These are phyloP conservation scores for Drosophila borealis DNA, from an alignment of 2,888 invertebrate species.

Conservation along the genomic window DNA sequence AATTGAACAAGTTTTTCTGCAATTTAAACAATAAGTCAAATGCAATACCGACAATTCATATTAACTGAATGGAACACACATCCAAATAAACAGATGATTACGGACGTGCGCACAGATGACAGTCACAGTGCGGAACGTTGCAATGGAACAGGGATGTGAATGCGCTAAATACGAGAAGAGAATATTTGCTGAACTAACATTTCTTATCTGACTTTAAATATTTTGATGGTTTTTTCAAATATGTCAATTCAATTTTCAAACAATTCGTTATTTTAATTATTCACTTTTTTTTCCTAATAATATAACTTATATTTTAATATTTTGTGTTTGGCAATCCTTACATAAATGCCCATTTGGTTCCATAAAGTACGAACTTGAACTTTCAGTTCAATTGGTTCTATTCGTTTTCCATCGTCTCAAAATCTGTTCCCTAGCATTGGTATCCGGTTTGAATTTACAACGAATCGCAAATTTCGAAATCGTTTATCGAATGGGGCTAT, in stretches of 20 bases:
- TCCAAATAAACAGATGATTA: conserved; percentile 24
- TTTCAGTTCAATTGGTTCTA: background rate
- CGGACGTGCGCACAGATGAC: conserved; percentile 32
- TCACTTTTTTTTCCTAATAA: background rate
- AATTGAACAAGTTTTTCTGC: background rate
- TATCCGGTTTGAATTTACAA: background rate
- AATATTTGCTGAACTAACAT: background rate
- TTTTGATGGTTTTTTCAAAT: conserved; percentile 9
- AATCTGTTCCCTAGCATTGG: background rate
- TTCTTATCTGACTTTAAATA: background rate
- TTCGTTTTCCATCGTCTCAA: background rate
- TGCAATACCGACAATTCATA: conserved; percentile 39
- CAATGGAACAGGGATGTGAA: conserved; percentile 42
- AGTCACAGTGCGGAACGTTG: conserved; percentile 21
- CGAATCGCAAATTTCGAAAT: background rate
- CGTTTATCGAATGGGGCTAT: background rate
- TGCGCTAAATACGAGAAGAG: background rate
- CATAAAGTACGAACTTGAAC: background rate
- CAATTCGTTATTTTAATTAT: background rate
- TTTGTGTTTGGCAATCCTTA: background rate
- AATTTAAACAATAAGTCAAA: conserved; percentile 24
- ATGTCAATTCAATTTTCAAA: background rate
- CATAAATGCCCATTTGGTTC: too few relatives aligned
- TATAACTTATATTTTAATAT: background rate
- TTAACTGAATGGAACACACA: conserved; percentile 25